Percentiles rank a stretch among this genome's conserved stretches.
phyloP scores from a whole-genome alignment of 2,888 invertebrate species.

The Dicyrtomina minuta region DNA sequence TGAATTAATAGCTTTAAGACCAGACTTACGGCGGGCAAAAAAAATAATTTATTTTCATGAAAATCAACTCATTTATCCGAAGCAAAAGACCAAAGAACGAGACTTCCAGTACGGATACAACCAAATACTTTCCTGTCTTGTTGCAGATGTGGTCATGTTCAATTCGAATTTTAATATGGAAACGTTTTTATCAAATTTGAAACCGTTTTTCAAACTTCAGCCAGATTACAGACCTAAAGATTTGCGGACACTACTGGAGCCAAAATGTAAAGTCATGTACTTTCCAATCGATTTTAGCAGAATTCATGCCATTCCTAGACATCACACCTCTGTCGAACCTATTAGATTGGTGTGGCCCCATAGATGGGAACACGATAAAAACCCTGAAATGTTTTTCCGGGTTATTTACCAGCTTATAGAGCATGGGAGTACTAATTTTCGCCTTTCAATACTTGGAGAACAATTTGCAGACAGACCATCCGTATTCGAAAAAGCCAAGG shows the following conservation, averaged over 20 bases:
- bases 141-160: constrained; percentile 69
- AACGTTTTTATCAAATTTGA: constrained; percentile 67
- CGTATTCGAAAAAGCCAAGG: constrained; percentile 63
- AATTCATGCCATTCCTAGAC: constrained; percentile 17
- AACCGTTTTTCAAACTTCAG: constrained; percentile 65
- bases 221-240: constrained; percentile 66
- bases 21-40: constrained; percentile 63
- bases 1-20: constrained; percentile 68
- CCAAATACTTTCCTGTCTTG: constrained; percentile 69
- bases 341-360: constrained; percentile 69
- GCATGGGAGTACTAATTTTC: constrained; percentile 61
- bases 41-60: constrained; percentile 77
- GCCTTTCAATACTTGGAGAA: constrained; percentile 66
- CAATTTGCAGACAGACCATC: constrained; percentile 64
- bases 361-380: constrained; percentile 77
- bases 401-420: constrained; percentile 61
- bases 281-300: constrained; percentile 62
- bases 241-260: constrained; percentile 61
- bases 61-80: constrained; percentile 73
- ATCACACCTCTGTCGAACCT: background rate
- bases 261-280: constrained; percentile 66
- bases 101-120: constrained; percentile 77
- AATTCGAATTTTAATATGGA: constrained; percentile 70
- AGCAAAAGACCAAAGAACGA: constrained; percentile 65
- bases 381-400: constrained; percentile 67